Evolutionary conservation across 2,113 vertebrate genomes (phyloP), one percentile per base, ranked within the genome.

Genomic region (Anthoscopus minutus): DNA sequence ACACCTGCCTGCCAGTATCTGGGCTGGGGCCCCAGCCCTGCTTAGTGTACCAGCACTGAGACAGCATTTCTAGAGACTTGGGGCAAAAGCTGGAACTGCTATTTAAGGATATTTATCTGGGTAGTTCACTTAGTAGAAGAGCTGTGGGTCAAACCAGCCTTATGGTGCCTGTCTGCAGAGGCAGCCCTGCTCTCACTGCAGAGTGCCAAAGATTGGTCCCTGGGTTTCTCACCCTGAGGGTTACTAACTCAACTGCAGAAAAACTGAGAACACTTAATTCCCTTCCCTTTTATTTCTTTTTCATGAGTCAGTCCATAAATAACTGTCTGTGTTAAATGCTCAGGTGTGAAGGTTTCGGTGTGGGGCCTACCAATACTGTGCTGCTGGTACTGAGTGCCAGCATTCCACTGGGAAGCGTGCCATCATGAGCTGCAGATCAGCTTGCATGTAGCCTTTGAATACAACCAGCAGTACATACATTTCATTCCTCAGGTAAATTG

Each of bases 161-260:
- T 12, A 21, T 1, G 17, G 33, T 6, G 8, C 45, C 23, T 51
- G 61, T 31, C 66, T 56, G 30, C 0, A 0, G 19, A 44, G 24
- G 15, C 35, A 66, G 88, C 42, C 31, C 23, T 8, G 25, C 54
- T 69, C 33, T 42, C 30, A 6, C 50, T 45, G 69, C 51, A 66
- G 70, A 44, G n/a, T 31, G 25, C 9, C 1, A 1, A 40, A 25
- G 30, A 33, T 23, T 27, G 1, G 4, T 47, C 53, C 38, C 31
- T 42, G 53, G 13, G 10, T 50, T 72, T 72, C 54, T 72, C 9
- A 1, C 58, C 31, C 65, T 42, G 20, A 17, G 58, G 18, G 15
- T 84, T 65, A 51, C 48, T 60, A 72, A 74, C 25, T 88, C 51
- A 61, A 13, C n/a, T 13, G 28, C 61, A 94, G 71, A 51, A 85